Percentiles rank a stretch among this genome's conserved stretches.
Conservation (phyloP, 2,888 invertebrate genomes). For the Drosophila ustulata region DNA sequence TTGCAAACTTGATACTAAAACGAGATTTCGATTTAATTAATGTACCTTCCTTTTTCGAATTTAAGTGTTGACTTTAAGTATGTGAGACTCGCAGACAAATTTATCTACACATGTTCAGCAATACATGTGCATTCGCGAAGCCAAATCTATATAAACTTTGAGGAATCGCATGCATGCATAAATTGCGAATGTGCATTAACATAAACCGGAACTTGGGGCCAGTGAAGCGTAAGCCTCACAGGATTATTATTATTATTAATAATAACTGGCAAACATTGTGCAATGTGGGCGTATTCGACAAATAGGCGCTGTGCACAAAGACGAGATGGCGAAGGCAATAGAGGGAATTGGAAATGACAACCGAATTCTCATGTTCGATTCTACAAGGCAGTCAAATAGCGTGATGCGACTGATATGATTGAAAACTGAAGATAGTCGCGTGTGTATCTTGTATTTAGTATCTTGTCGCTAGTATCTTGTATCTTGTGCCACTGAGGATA, state of each 20-base stretch:
- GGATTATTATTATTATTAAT: constrained; percentile 61
- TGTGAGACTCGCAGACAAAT: constrained; percentile 1
- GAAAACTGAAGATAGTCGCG: constrained; percentile 37
- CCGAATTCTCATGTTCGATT: constrained; percentile 31
- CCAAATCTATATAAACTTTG: constrained; percentile 5
- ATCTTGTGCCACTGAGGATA: constrained; percentile 30
- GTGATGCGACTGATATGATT: constrained; percentile 49
- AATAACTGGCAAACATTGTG: constrained; percentile 57
- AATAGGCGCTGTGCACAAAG: constrained; percentile 26
- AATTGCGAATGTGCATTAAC: constrained; percentile 67
- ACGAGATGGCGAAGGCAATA: not conserved
- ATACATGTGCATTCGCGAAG: constrained; percentile 14
- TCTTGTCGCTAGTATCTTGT: constrained; percentile 6
- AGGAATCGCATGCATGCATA: constrained; percentile 42
- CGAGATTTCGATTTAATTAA: not conserved
- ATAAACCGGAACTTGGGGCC: constrained; percentile 68
- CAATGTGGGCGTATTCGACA: constrained; percentile 21
- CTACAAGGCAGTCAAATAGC: constrained; percentile 39
- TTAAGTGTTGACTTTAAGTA: not conserved
- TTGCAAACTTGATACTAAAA: no score
- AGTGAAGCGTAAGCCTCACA: constrained; percentile 66
- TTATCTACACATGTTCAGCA: not conserved
- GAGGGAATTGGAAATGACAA: not conserved
- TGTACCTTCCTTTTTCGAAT: not conserved
- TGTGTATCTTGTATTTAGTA: constrained; percentile 11